Conservation (phyloP, 2,113 vertebrate species). For the Gobius niger region DNA sequence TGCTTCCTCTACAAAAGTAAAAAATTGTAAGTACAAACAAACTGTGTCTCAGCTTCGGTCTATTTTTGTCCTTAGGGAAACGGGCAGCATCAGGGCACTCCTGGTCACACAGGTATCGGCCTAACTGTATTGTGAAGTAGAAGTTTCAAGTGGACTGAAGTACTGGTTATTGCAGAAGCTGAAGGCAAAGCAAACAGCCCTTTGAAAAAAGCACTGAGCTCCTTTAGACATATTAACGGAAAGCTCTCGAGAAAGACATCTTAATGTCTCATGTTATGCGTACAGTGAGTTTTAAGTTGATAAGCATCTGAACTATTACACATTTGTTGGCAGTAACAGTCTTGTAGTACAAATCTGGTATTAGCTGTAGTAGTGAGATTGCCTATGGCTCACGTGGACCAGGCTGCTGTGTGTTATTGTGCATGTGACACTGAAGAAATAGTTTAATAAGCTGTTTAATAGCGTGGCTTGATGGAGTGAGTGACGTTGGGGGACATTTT, state of each 20-base stretch:
- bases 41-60: neutral
- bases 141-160: slow-evolving; percentile 25
- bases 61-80: slow-evolving; percentile 31
- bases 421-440: slow-evolving; percentile 13
- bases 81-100: slow-evolving; percentile 1
- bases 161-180: slow-evolving; percentile 46
- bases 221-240: slow-evolving; percentile 2
- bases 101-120: slow-evolving; percentile 17
- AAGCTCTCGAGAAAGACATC: neutral
- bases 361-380: slow-evolving; percentile 23
- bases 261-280: slow-evolving; percentile 19
- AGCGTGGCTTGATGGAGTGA: too few relatives aligned
- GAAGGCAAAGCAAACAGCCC: slow-evolving; percentile 35
- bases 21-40: neutral
- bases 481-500: too few relatives aligned
- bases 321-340: slow-evolving; percentile 13
- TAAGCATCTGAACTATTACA: slow-evolving; percentile 11
- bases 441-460: neutral
- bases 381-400: slow-evolving; percentile 9
- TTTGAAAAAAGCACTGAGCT: slow-evolving; percentile 16
- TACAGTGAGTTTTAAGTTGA: slow-evolving; percentile 17
- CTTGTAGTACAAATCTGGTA: slow-evolving; percentile 19
- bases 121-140: slow-evolving; percentile 31
- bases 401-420: slow-evolving; percentile 6
- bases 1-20: too few relatives aligned